A percentile compares a stretch with the other conserved stretches of the same genome.
These are phyloP conservation scores for Oxygymnocypris stewartii DNA, from an alignment of 2,113 vertebrate genomes.

Conservation along the genomic window DNA sequence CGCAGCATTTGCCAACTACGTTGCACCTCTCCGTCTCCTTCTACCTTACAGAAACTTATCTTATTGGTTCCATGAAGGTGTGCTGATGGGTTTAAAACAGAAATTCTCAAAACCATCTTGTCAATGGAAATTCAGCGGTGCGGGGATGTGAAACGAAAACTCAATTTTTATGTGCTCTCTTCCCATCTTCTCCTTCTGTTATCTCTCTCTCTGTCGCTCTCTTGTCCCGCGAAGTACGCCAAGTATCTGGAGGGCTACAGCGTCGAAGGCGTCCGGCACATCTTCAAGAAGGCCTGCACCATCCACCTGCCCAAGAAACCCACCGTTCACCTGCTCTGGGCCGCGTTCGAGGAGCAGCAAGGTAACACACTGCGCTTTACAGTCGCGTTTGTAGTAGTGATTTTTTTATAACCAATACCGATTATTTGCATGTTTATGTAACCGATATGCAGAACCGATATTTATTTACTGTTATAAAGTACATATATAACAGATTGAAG, in stretches of 20 bases:
- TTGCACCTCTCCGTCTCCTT: conserved; percentile 99
- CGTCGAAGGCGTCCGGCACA: conserved; percentile 90
- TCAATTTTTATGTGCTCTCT: conserved; percentile 59
- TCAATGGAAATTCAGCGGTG: conserved; percentile 84
- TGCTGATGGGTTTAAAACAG: conserved; percentile 99
- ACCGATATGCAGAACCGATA: too few relatives aligned
- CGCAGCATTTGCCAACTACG: conserved; percentile 99
- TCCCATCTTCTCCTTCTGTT: conserved; percentile 60
- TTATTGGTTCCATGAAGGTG: conserved; percentile 99
- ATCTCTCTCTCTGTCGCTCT: conserved; percentile 60
- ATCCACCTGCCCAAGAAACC: conserved; percentile 96
- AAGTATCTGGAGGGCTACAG: conserved; percentile 99
- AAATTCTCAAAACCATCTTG: conserved; percentile 96
- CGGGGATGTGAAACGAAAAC: conserved; percentile 72
- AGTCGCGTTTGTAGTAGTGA: too few relatives aligned
- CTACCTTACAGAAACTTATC: conserved; percentile 99
- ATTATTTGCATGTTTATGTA: too few relatives aligned
- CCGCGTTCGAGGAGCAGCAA: conserved; percentile 97
- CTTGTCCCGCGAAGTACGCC: conserved; percentile 87
- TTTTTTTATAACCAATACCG: too few relatives aligned
- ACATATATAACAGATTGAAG: too few relatives aligned
- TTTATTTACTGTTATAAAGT: too few relatives aligned
- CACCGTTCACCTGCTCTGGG: conserved; percentile 93
- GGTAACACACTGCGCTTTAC: conserved; percentile 59
- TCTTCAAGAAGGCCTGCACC: conserved; percentile 95